Evolutionary conservation across 2,797 vertebrate species (phyloP), one percentile per base, ranked within the genome.

Genomic region (Pogoniulus pusillus): DNA sequence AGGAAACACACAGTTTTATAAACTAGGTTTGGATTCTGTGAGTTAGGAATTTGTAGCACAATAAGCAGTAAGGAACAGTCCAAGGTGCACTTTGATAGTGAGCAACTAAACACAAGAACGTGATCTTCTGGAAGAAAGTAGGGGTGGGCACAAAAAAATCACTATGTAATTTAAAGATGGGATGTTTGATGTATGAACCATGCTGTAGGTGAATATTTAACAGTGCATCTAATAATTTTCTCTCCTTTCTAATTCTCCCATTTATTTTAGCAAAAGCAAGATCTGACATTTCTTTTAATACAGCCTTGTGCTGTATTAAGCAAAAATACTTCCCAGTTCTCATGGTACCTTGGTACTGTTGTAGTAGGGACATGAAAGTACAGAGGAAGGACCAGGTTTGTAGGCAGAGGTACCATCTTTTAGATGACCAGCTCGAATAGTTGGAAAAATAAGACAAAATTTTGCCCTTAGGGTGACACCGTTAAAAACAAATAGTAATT

Each of bases 1-100:
- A 93, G 30, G 57, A 86, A 69, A 80, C 9, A 45, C 3, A 23
- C 13, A 89, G 75, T 65, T 17, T 71, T 74, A 81, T n/a, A 80
- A 96, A 72, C 43, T 76, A 91, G 83, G 63, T 82, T 65, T 91
- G 77, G 88, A 95, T 96, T 90, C 75, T 92, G 39, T 85, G 59
- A 85, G 82, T 89, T 84, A 51, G 77, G 82, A 90, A 90, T 74
- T 90, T 90, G 91, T 87, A 93, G 90, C 66, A 95, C 15, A 51
- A 53, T 69, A 83, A 95, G 63, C 73, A 91, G 72, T 57, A 90
- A 89, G 87, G 71, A 95, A 91, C 29, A 87, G 69, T 59, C 57
- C 92, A 82, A 95, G 64, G 16, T 37, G 20, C 30, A 34, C 57
- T 91, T 92, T 80, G 89, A 77, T 24, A 77, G 87, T 76, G 54